These are phyloP conservation scores for Zootoca vivipara DNA, from an alignment of 2,113 vertebrate species.

Conservation along the genomic window DNA sequence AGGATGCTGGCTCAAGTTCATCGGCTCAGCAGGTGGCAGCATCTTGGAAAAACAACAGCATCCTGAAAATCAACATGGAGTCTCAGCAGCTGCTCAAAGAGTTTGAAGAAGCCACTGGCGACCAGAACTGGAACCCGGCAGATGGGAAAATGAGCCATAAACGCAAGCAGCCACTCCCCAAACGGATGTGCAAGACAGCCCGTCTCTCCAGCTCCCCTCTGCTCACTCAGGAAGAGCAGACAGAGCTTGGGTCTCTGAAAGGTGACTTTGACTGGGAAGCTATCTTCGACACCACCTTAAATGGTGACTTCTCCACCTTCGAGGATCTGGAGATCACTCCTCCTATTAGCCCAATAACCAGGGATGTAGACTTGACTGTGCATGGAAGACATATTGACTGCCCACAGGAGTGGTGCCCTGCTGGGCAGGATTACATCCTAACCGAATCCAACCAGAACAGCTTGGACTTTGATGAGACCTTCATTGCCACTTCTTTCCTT, in stretches of 20 bases:
- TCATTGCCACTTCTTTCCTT: conserved; percentile 89
- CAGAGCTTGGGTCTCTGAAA: conserved; percentile 87
- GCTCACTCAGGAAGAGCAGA: conserved; percentile 84
- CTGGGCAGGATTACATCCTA: conserved; percentile 61
- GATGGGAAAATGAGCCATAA: conserved; percentile 76
- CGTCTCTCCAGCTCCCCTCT: conserved; percentile 80
- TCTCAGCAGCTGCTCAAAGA: conserved; percentile 85
- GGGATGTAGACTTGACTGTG: conserved; percentile 76
- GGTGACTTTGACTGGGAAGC: conserved; percentile 96
- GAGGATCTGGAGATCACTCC: conserved; percentile 81
- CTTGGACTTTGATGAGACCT: conserved; percentile 89
- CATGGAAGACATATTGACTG: conserved; percentile 72
- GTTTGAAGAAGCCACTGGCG: conserved; percentile 84
- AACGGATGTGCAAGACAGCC: conserved; percentile 70
- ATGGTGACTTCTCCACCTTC: conserved; percentile 78
- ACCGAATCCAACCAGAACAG: conserved; percentile 72
- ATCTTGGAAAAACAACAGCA: background rate
- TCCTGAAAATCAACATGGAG: conserved; percentile 75
- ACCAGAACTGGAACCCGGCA: conserved; percentile 75
- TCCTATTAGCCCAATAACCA: conserved; percentile 76
- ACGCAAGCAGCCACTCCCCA: conserved; percentile 79
- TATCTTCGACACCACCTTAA: conserved; percentile 83
- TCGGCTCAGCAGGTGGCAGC: background rate
- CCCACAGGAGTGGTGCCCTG: conserved; percentile 71
- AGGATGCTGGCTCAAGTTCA: conserved; percentile 21